Percentiles rank a stretch among this genome's conserved stretches.
These are phyloP conservation scores for Epistrophe grossulariae DNA, from an alignment of 2,888 invertebrate genomes.

Conservation along the genomic window DNA sequence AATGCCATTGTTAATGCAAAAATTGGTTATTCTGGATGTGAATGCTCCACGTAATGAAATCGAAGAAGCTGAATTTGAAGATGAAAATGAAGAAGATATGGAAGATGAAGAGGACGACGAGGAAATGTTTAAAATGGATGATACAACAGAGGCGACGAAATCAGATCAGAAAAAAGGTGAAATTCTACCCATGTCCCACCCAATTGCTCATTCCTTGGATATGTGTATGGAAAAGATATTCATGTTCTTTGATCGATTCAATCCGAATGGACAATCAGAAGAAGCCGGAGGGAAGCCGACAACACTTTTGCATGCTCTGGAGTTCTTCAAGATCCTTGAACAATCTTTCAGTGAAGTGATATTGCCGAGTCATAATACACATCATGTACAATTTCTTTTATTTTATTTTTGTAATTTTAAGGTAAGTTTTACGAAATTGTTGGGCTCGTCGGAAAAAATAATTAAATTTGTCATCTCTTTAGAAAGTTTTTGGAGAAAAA, in stretches of 20 bases:
- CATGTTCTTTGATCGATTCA: slow-evolving; percentile 85
- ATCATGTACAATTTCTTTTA: slow-evolving; percentile 91
- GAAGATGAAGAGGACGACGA: slow-evolving; percentile 81
- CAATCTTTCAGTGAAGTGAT: slow-evolving; percentile 91
- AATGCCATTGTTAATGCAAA: slow-evolving; percentile 90
- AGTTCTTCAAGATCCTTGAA: slow-evolving; percentile 86
- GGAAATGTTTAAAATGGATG: slow-evolving; percentile 82
- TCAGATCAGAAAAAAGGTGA: slow-evolving; percentile 13
- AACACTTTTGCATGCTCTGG: slow-evolving; percentile 81
- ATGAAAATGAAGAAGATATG: slow-evolving; percentile 83
- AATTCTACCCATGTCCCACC: slow-evolving; percentile 84
- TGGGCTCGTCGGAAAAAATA: not conserved
- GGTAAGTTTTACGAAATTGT: slow-evolving; percentile 74
- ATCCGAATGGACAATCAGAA: slow-evolving; percentile 66
- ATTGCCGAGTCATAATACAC: slow-evolving; percentile 92
- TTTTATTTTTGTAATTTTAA: slow-evolving; percentile 90
- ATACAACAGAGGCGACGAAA: slow-evolving; percentile 22
- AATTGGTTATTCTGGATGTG: slow-evolving; percentile 91
- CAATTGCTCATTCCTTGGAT: slow-evolving; percentile 89
- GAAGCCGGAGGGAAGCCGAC: slow-evolving; percentile 84
- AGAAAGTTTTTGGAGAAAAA: slow-evolving; percentile 84
- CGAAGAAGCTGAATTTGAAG: slow-evolving; percentile 84
- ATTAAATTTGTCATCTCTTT: not conserved
- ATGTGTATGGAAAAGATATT: slow-evolving; percentile 90
- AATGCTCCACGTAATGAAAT: slow-evolving; percentile 86